Conservation (phyloP, 2,797 vertebrate species). For the Merluccius polli region DNA sequence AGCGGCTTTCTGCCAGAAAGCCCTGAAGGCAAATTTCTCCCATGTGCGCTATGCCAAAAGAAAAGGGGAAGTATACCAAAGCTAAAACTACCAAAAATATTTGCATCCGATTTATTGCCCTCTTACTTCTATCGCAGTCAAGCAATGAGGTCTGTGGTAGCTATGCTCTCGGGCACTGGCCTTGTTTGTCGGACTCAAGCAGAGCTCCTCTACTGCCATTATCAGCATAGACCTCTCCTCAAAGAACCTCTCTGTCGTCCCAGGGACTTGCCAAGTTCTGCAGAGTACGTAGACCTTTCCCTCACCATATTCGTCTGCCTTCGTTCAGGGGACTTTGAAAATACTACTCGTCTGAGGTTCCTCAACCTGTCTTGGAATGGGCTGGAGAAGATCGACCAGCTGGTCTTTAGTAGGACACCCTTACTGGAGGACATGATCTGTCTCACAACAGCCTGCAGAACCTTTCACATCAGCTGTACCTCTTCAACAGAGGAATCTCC, state of each 20-base stretch:
- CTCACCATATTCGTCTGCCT: constrained; percentile 68
- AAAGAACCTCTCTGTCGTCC: constrained; percentile 68
- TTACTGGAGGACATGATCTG: constrained; percentile 76
- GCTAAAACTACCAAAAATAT: no score
- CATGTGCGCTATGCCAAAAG: no score
- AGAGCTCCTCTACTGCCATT: constrained; percentile 6
- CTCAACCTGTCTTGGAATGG: constrained; percentile 79
- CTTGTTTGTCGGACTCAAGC: constrained; percentile 34
- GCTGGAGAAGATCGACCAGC: constrained; percentile 63
- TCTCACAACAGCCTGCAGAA: constrained; percentile 75
- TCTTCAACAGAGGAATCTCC: constrained; percentile 61
- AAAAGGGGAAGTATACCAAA: no score
- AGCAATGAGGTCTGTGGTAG: constrained; percentile 37
- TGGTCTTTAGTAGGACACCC: constrained; percentile 67
- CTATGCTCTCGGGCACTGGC: constrained; percentile 34
- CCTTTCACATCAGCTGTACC: constrained; percentile 61
- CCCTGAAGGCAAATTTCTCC: no score
- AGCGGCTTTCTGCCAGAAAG: no score
- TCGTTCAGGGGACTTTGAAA: constrained; percentile 66
- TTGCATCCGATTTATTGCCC: no score
- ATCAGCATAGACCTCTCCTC: constrained; percentile 53
- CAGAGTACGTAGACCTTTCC: constrained; percentile 75
- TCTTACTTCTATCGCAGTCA: constrained; percentile 17
- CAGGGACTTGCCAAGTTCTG: constrained; percentile 55
- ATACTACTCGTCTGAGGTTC: constrained; percentile 54